Conservation (phyloP, 2,888 invertebrate species). For the Holacanthella duospinosa region DNA sequence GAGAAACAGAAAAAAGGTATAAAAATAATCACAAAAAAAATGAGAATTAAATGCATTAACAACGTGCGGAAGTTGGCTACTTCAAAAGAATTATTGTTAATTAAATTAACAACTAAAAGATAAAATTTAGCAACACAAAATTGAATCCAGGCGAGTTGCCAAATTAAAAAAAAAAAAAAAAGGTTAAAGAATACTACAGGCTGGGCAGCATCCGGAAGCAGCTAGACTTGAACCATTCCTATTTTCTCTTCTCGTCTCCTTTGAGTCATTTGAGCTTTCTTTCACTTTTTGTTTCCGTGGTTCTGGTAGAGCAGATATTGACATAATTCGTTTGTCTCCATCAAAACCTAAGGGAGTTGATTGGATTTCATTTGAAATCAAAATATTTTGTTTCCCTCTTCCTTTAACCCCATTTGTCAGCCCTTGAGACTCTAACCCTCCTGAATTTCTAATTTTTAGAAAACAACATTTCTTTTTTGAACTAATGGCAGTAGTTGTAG, state of each 20-base stretch:
- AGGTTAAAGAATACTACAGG: neutral
- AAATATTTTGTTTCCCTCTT: neutral
- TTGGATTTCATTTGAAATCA: neutral
- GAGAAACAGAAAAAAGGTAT: too few species aligned
- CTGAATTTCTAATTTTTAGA: neutral
- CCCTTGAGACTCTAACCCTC: neutral
- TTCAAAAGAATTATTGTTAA: too few species aligned
- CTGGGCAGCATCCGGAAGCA: neutral
- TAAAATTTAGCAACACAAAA: neutral
- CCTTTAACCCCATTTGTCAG: neutral
- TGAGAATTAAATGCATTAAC: too few species aligned
- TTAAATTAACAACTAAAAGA: too few species aligned
- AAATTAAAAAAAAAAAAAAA: neutral
- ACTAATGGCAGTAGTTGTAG: neutral
- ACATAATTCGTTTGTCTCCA: neutral
- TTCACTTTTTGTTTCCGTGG: neutral
- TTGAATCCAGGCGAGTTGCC: neutral
- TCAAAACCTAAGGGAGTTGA: neutral
- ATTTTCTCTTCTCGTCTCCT: neutral
- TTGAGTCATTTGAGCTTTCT: neutral
- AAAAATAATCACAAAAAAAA: too few species aligned
- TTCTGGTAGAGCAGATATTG: neutral
- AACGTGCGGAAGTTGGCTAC: too few species aligned
- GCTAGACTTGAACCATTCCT: neutral
- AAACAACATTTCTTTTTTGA: neutral